phyloP scores from a whole-genome alignment of 1,140 invertebrate species.

The Ceratina japonica region DNA sequence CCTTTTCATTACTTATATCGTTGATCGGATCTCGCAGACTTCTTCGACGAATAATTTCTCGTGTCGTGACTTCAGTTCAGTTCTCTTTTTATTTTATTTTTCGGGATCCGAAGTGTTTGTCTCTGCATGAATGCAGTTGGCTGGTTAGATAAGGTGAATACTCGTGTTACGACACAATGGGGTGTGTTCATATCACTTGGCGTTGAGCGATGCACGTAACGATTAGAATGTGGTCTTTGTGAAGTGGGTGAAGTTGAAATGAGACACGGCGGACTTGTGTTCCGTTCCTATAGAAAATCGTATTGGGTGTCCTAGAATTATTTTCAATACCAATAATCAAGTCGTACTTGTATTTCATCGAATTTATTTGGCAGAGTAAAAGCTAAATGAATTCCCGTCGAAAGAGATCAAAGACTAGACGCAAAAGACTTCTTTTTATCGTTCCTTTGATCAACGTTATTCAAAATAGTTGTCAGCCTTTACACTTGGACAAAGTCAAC shows the following conservation, averaged over 20 bases:
- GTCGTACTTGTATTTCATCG: too few species aligned
- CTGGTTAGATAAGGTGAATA: background rate
- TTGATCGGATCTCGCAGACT: background rate
- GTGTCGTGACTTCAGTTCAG: background rate
- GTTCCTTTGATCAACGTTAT: too few species aligned
- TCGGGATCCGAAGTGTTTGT: background rate
- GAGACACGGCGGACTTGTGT: background rate
- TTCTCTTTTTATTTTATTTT: background rate
- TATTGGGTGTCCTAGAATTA: conserved; percentile 15
- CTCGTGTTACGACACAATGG: background rate
- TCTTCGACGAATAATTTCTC: background rate
- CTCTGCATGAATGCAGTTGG: background rate
- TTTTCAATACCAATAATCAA: too few species aligned
- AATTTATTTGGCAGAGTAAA: too few species aligned
- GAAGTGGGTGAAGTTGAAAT: background rate
- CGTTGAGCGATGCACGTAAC: background rate
- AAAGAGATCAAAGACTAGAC: background rate
- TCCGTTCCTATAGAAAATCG: background rate
- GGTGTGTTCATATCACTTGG: background rate
- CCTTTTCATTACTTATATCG: background rate
- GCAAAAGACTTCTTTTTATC: background rate
- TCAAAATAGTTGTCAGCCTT: background rate
- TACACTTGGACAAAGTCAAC: background rate
- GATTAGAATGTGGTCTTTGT: background rate
- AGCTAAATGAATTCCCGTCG: background rate